Evolutionary conservation across 2,797 vertebrate species (phyloP).

Genomic region (Sebastes minor): DNA sequence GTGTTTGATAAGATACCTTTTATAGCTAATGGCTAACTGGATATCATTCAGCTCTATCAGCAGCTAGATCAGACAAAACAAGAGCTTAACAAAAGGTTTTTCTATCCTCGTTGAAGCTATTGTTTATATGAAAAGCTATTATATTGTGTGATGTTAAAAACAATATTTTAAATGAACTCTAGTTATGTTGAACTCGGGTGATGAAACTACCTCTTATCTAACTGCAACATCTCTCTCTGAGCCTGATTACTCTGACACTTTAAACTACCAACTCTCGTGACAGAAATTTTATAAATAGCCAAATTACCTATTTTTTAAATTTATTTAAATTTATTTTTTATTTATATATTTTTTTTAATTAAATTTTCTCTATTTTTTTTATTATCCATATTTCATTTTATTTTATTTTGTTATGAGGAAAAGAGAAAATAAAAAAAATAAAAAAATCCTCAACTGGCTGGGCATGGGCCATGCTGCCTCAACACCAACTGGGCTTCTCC

Average conservation of each 20-base stretch:
- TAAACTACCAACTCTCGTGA: neutral
- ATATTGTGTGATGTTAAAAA: too few relatives aligned
- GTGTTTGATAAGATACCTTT: neutral
- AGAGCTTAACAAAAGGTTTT: neutral
- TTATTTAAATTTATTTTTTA: too few relatives aligned
- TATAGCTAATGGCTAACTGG: neutral
- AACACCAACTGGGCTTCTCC: too few relatives aligned
- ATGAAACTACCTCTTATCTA: neutral
- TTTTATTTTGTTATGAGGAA: too few relatives aligned
- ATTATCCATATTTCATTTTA: too few relatives aligned
- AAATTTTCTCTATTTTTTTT: too few relatives aligned
- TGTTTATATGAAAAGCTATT: neutral
- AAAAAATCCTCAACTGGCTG: too few relatives aligned
- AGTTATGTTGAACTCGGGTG: neutral
- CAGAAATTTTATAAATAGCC: neutral
- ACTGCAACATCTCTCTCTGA: neutral
- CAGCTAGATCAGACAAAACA: neutral
- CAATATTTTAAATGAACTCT: accelerated
- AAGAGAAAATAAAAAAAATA: too few relatives aligned
- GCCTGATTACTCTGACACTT: neutral
- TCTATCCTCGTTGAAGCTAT: neutral
- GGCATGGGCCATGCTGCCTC: too few relatives aligned
- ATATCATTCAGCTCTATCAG: neutral
- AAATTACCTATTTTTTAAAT: neutral
- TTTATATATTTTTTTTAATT: too few relatives aligned